Conservation (phyloP, 1,140 invertebrate genomes). For the Aphelenchoides fujianensis region DNA sequence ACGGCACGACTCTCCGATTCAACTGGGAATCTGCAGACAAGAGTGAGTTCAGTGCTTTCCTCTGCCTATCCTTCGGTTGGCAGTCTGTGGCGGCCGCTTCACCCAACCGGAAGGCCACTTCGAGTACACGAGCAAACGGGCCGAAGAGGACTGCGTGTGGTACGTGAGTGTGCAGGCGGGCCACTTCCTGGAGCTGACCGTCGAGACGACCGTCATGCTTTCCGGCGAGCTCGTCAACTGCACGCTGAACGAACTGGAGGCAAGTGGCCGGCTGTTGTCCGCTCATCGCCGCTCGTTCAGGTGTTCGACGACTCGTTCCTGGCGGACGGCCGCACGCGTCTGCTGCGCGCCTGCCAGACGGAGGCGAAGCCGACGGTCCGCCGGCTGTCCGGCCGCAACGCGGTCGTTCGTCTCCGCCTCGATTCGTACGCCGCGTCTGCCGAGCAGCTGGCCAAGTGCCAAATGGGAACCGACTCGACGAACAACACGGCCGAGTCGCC, state of each 20-base stretch:
- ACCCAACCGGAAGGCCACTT: background rate
- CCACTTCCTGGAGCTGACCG: slow-evolving; percentile 58
- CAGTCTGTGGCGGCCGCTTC: slow-evolving; percentile 20
- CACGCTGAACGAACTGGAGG: slow-evolving; percentile 62
- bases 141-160: slow-evolving; percentile 38
- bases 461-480: background rate
- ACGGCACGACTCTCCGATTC: too few species aligned
- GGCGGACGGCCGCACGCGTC: background rate
- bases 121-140: background rate
- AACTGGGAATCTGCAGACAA: too few species aligned
- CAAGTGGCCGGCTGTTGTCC: slow-evolving; percentile 20
- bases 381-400: slow-evolving; percentile 5
- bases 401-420: background rate
- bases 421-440: slow-evolving; percentile 4
- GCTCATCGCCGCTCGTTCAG: background rate
- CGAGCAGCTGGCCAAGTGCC: background rate
- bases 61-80: too few species aligned
- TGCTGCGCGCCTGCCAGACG: slow-evolving; percentile 11
- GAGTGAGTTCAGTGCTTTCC: too few species aligned
- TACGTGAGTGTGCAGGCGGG: slow-evolving; percentile 62
- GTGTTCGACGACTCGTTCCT: slow-evolving; percentile 14
- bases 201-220: slow-evolving; percentile 37
- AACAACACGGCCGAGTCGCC: slow-evolving; percentile 15
- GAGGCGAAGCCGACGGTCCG: background rate
- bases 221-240: slow-evolving; percentile 45